Base-by-base conservation (phyloP, 2,113 vertebrate genomes). In the Chionodraco myersi region DNA sequence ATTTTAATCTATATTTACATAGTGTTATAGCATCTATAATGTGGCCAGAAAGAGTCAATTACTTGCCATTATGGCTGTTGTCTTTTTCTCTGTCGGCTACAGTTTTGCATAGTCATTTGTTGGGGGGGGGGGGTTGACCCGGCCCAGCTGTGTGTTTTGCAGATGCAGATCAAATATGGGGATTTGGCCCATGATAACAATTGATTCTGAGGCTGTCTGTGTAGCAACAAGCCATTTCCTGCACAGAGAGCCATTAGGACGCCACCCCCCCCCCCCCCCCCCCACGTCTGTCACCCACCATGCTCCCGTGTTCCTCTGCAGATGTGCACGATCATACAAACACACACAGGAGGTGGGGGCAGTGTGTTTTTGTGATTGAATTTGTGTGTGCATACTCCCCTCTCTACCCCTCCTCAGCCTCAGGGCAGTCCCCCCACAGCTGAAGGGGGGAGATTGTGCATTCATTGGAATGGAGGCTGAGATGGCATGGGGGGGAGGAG, bases 401-500 rank as follows among this genome's bases (percentile, higher is more conserved):
- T 79, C 49, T 75, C 51, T 72, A 81, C 86, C 87, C 75, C 84
- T 78, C 85, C 88, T 85, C 72, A 75, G 71, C 87, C 89, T 76
- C 53, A 56, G 89, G 91, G 91, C 90, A 83, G 80, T 61, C 88
- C 84, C 86, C 70, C 72, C 79, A 75, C 67, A 49, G 71, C 89
- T 90, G 85, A 90, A 91, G 85, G 88, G 75, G 82, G 87, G 85
- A 82, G 93, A 87, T 86, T 94, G 92, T 94, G 92, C 92, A 92
- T 94, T 94, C 93, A 94, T 89, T 94, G 94, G 92, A 93, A 94
- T 94, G 91, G 88, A 87, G 89, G 84, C 73, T 87, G 86, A 78
- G 86, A 83, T 86, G 85, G 77, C 60, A 61, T 77, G n/a, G 75
- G 48, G 65, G 68, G 65, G 74, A 41, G 78, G 66, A 71, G 72